These are phyloP conservation scores for Machaerirhynchus nigripectus DNA, from an alignment of 2,113 vertebrate species.

Conservation along the genomic window DNA sequence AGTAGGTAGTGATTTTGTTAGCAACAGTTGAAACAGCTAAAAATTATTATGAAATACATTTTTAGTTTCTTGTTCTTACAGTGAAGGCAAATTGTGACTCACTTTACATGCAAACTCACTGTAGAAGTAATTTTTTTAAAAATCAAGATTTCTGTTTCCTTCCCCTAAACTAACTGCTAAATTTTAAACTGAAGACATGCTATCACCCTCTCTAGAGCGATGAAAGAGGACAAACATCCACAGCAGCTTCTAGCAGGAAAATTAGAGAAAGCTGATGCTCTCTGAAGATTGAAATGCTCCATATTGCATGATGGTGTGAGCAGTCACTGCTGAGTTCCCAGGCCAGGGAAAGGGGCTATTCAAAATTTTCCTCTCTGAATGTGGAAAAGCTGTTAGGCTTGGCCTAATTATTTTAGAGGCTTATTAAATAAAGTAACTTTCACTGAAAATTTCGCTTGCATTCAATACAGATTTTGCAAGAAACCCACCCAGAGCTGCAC, in stretches of 20 bases:
- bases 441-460: not conserved
- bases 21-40: not conserved
- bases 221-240: not conserved
- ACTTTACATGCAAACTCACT: not conserved
- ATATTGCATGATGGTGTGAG: not conserved
- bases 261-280: not conserved
- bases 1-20: not conserved
- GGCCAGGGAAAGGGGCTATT: not conserved
- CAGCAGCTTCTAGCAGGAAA: not conserved
- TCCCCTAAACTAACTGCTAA: not conserved
- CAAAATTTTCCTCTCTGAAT: not conserved
- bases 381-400: not conserved
- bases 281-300: not conserved
- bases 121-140: not conserved
- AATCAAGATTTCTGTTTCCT: not conserved
- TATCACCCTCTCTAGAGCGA: not conserved
- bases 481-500: not conserved
- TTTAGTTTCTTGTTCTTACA: not conserved
- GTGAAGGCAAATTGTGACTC: not conserved
- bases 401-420: not conserved
- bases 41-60: not conserved
- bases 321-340: not conserved
- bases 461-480: not conserved
- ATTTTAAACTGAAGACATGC: not conserved
- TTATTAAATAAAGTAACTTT: not conserved